These are phyloP conservation scores for Clunio marinus DNA, from an alignment of 2,888 invertebrate species.

Conservation along the genomic window DNA sequence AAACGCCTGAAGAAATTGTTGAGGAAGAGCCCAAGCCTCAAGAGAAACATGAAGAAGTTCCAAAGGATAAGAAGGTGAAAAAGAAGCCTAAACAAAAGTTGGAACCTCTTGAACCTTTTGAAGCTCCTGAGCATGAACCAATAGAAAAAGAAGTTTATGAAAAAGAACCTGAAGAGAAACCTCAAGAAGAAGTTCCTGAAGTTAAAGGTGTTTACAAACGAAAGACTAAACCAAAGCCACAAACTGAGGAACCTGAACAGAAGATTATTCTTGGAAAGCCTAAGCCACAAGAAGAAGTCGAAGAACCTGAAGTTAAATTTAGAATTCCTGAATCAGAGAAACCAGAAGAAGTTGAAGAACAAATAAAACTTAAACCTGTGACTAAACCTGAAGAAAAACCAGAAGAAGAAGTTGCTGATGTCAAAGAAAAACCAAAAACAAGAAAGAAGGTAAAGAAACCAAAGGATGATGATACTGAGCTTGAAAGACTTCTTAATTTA, in stretches of 20 bases:
- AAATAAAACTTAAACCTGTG: conserved; percentile 47
- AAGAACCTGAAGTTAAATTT: conserved; percentile 42
- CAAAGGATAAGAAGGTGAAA: conserved; percentile 48
- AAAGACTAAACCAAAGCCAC: conserved; percentile 50
- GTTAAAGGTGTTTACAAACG: conserved; percentile 40
- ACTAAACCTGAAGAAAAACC: conserved; percentile 45
- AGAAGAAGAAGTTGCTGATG: conserved; percentile 42
- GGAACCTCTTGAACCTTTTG: conserved; percentile 44
- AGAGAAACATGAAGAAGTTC: conserved; percentile 44
- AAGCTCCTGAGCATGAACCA: conserved; percentile 49
- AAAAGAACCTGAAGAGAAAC: conserved; percentile 41
- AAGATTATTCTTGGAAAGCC: conserved; percentile 52
- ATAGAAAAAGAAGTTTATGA: conserved; percentile 42
- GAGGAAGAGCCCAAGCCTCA: conserved; percentile 45
- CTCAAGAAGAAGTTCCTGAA: conserved; percentile 46
- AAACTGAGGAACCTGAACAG: conserved; percentile 51
- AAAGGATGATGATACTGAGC: conserved; percentile 45
- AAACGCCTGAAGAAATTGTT: conserved; percentile 44
- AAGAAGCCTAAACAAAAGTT: conserved; percentile 45
- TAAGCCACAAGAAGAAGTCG: conserved; percentile 43
- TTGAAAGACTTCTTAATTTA: conserved; percentile 43
- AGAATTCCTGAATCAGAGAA: conserved; percentile 39
- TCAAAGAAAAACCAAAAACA: conserved; percentile 3
- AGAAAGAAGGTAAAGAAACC: conserved; percentile 43
- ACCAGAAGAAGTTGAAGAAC: conserved; percentile 42